Evolutionary conservation across 2,888 invertebrate species (phyloP).

Genomic region (Eupeodes latifasciatus): DNA sequence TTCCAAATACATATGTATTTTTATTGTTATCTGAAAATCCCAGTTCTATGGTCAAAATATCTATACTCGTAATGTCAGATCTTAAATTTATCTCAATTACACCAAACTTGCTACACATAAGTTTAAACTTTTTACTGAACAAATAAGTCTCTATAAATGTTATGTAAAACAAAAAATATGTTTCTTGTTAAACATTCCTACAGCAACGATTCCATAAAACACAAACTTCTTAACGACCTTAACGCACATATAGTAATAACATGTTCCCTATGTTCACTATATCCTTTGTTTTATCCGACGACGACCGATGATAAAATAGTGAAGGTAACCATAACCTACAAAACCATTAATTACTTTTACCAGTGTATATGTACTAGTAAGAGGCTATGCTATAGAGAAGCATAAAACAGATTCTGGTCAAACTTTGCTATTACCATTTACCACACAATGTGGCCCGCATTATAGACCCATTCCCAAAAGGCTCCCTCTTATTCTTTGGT

Average conservation of each 20-base stretch:
- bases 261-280: background rate
- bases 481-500: background rate
- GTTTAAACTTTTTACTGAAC: background rate
- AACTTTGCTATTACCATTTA: background rate
- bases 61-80: too few species aligned
- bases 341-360: conserved; percentile 11
- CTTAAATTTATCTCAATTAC: too few species aligned
- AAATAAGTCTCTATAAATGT: background rate
- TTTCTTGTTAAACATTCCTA: background rate
- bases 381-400: too few species aligned
- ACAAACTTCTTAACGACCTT: background rate
- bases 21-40: too few species aligned
- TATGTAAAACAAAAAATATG: background rate
- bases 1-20: too few species aligned
- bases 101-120: background rate
- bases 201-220: background rate
- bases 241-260: background rate
- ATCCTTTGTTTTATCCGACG: background rate
- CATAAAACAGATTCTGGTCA: background rate
- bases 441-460: conserved; percentile 14
- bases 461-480: background rate
- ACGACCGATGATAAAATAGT: background rate
- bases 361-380: background rate
- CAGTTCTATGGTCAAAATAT: too few species aligned
- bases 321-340: background rate